These are phyloP conservation scores for Rhaphigaster nebulosa DNA, from an alignment of 2,888 invertebrate species.

Conservation along the genomic window DNA sequence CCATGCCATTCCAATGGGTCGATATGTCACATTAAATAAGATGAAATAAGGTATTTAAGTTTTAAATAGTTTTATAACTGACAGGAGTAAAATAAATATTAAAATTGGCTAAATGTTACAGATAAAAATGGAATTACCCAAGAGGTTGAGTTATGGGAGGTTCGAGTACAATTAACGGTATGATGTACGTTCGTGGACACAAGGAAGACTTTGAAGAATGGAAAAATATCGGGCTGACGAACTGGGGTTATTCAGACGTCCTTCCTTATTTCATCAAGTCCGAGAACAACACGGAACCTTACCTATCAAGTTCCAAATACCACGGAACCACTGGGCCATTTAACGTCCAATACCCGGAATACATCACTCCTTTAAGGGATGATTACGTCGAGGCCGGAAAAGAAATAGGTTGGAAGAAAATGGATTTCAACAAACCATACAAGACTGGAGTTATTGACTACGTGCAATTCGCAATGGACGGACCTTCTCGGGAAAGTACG, in stretches of 20 bases:
- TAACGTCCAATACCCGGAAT: constrained; percentile 85
- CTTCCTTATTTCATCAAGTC: constrained; percentile 70
- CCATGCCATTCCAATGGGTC: no score
- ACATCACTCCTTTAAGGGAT: constrained; percentile 76
- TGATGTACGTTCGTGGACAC: constrained; percentile 78
- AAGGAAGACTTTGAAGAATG: constrained; percentile 77
- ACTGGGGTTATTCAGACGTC: constrained; percentile 74
- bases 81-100: not conserved
- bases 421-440: constrained; percentile 73
- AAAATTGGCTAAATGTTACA: constrained; percentile 39
- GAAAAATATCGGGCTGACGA: constrained; percentile 74
- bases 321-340: constrained; percentile 83
- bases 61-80: no score
- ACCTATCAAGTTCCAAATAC: constrained; percentile 74
- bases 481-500: constrained; percentile 73
- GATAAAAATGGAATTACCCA: constrained; percentile 69
- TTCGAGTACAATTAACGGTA: constrained; percentile 75
- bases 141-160: constrained; percentile 78
- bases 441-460: constrained; percentile 74
- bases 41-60: no score
- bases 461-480: constrained; percentile 75
- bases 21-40: no score
- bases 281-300: constrained; percentile 65
- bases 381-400: constrained; percentile 84
- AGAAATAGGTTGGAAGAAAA: constrained; percentile 80